Base-by-base conservation (phyloP, 2,797 vertebrate species). In the Trachurus trachurus region DNA sequence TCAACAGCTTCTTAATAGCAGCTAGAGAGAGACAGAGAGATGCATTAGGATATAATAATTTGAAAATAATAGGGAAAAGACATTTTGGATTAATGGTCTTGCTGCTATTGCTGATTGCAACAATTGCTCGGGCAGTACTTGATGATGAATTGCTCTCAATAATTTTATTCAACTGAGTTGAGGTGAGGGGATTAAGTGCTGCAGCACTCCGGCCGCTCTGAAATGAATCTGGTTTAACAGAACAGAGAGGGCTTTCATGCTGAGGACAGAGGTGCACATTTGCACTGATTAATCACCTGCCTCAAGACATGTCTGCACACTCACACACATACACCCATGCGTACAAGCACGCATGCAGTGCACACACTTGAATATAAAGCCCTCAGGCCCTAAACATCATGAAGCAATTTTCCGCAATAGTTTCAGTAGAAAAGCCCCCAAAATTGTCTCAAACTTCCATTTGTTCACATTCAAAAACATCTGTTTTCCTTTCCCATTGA, bases 1-100 rank as follows among this genome's bases (percentile, higher is more conserved):
- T 95, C 86, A 97, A 86, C 76, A 99, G 95, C 59, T 95, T 94
- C 94, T 97, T 97, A 86, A 99, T 91, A n/a, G 96, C 95, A 88
- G 86, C 97, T 99, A 54, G 1, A 77, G 34, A 72, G 12, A 67
- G 13, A 63, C 37, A 64, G 53, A 45, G 37, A 65, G 11, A 40
- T 31, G 64, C 39, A 6, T 7, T 26, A 2, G 19, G 50, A 31
- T 21, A 44, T 50, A 34, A 67, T 29, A 42, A 68, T 42, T 62
- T 40, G 31, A n/a, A 65, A 44, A 49, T 70, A 71, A 65, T 50
- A 34, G 31, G 0, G 17, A 73, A 26, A 49, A 59, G 39, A 66
- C 37, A 69, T 66, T 79, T 77, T 59, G 54, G 59, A 64, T 78
- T 80, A 65, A 85, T 68, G 62, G 52, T 62, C 44, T 75, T n/a